Percentiles rank a stretch among this genome's conserved stretches.
phyloP scores from a whole-genome alignment of 2,797 vertebrate genomes.

The Catamblyrhynchus diadema region DNA sequence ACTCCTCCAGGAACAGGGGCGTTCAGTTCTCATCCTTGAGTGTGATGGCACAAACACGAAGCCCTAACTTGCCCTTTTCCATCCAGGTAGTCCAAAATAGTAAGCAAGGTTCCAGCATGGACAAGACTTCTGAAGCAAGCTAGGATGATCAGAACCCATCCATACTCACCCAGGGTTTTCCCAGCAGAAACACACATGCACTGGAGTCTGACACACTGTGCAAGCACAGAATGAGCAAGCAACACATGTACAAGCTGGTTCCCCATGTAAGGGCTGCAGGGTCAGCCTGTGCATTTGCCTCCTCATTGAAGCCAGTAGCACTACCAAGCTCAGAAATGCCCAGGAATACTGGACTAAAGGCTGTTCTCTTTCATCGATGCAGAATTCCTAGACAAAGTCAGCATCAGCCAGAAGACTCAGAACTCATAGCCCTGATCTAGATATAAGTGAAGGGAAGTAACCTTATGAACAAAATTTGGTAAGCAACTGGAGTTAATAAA shows the following conservation, averaged over 20 bases:
- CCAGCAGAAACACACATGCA: background rate
- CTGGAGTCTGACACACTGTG: fast-evolving
- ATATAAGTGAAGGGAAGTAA: background rate
- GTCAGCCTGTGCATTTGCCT: background rate
- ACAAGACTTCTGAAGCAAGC: background rate
- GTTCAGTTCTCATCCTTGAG: background rate
- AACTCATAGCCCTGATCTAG: background rate
- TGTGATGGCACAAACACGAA: background rate
- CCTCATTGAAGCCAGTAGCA: background rate
- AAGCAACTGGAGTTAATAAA: background rate
- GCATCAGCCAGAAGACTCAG: background rate
- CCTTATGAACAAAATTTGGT: background rate
- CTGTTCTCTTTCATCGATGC: background rate
- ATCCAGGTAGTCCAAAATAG: background rate
- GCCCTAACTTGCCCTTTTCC: background rate
- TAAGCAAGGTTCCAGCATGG: background rate
- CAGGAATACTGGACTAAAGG: background rate
- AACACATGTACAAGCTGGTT: fast-evolving
- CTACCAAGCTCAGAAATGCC: background rate
- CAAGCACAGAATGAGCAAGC: background rate
- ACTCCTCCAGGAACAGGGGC: fast-evolving
- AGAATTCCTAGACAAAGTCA: background rate
- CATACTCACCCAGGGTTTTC: background rate
- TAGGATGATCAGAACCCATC: background rate
- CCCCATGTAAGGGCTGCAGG: background rate